Percentiles rank a stretch among this genome's conserved stretches.
phyloP scores from a whole-genome alignment of 2,888 invertebrate genomes.

The Esperia sulphurella region DNA sequence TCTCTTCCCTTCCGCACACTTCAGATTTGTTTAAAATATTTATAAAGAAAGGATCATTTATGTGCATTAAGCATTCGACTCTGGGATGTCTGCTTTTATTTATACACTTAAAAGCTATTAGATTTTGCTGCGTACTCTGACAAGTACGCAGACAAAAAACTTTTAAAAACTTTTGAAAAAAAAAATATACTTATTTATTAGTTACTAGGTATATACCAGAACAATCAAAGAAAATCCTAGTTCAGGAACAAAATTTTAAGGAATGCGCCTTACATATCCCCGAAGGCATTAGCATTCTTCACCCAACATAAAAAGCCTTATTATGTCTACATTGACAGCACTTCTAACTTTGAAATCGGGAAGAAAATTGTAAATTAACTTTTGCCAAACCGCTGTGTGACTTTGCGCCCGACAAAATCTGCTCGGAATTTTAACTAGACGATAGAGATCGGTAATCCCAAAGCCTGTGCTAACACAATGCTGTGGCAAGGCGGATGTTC shows the following conservation, averaged over 20 bases:
- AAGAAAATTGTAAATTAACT: constrained; percentile 65
- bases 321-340: constrained; percentile 15
- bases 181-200: too few species aligned
- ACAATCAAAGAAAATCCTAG: too few species aligned
- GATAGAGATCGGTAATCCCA: constrained; percentile 68
- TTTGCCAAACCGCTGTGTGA: constrained; percentile 57
- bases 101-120: too few species aligned
- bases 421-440: constrained; percentile 68
- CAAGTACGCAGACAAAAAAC: too few species aligned
- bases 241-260: too few species aligned
- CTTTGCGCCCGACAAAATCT: constrained; percentile 58
- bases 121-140: too few species aligned
- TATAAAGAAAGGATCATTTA: neutral
- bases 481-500: constrained; percentile 62
- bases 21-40: neutral
- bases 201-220: too few species aligned
- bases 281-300: neutral
- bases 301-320: constrained; percentile 4
- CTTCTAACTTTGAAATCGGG: constrained; percentile 40
- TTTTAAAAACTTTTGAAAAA: too few species aligned
- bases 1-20: neutral
- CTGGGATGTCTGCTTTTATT: too few species aligned
- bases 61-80: too few species aligned
- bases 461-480: constrained; percentile 62
- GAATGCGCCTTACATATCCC: neutral